Percentiles rank a stretch among this genome's conserved stretches.
phyloP scores from a whole-genome alignment of 2,113 vertebrate species.

The Aptenodytes patagonicus region DNA sequence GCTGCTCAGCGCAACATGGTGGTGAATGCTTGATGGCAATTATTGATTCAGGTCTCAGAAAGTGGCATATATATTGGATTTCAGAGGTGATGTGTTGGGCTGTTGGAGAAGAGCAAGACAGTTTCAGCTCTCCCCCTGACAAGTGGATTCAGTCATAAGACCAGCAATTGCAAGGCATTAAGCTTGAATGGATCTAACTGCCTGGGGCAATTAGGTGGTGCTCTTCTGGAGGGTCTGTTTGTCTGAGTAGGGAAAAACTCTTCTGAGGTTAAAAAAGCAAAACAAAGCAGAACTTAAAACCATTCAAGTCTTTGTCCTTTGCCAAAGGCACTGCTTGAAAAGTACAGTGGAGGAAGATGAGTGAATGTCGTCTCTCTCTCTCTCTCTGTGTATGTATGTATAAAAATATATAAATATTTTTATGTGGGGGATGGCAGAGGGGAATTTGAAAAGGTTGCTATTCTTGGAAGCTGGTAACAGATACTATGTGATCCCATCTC shows the following conservation, averaged over 20 bases:
- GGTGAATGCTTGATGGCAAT: neutral
- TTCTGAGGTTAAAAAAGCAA: neutral
- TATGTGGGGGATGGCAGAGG: neutral
- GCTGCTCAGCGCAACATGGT: neutral
- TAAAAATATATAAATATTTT: neutral
- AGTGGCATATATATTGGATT: neutral
- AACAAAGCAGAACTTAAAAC: neutral
- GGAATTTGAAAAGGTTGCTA: neutral
- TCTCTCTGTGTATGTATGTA: neutral
- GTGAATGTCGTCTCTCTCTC: neutral
- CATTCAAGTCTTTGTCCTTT: neutral
- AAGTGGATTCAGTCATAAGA: neutral
- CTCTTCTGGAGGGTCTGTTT: neutral
- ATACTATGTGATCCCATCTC: neutral
- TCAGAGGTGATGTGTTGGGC: slow-evolving; percentile 1
- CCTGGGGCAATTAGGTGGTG: neutral
- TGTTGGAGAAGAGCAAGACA: neutral
- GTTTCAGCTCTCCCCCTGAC: neutral
- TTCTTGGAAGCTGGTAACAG: neutral
- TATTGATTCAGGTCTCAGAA: slow-evolving; percentile 15
- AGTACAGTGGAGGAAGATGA: neutral
- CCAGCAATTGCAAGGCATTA: neutral
- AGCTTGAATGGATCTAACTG: neutral
- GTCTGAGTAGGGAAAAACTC: neutral
- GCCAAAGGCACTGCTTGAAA: neutral